Evolutionary conservation across 30 jellyfish, hydroid and myxozoan genomes (phyloP).

Genomic region (Clytia hemisphaerica): DNA sequence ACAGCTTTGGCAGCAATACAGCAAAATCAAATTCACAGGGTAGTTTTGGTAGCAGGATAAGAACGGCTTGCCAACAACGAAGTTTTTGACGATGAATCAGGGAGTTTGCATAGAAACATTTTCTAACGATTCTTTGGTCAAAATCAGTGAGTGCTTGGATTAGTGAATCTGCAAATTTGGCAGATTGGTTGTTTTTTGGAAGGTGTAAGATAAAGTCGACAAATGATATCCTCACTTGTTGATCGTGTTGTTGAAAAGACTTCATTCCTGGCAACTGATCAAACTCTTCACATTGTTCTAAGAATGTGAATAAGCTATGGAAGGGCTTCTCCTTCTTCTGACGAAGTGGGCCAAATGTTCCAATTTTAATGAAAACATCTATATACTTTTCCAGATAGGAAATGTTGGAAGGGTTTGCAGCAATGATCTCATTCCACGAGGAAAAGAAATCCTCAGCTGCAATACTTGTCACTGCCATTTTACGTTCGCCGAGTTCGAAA

Average conservation of each 20-base stretch:
- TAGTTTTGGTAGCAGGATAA: conserved; percentile 28
- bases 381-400: background rate
- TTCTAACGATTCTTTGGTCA: conserved; percentile 36
- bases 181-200: background rate
- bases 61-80: conserved; percentile 75
- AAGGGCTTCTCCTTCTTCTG: conserved; percentile 36
- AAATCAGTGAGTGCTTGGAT: conserved; percentile 27
- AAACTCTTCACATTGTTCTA: conserved; percentile 2
- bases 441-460: conserved; percentile 34
- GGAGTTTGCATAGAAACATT: conserved; percentile 65
- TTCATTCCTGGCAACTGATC: conserved; percentile 4
- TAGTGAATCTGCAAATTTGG: background rate
- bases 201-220: conserved; percentile 22
- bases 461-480: conserved; percentile 44
- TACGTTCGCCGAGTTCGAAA: conserved; percentile 51
- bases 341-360: conserved; percentile 76
- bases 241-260: conserved; percentile 37
- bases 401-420: background rate
- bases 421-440: conserved; percentile 32
- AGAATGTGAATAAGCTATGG: conserved; percentile 11
- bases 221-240: conserved; percentile 41
- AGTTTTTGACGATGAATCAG: conserved; percentile 76
- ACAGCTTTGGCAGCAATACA: conserved; percentile 9
- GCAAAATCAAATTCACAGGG: conserved; percentile 16
- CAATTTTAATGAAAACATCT: conserved; percentile 44